Evolutionary conservation across 2,888 invertebrate species (phyloP), one percentile per base, ranked within the genome.

Genomic region (Adelognathus sp.): DNA sequence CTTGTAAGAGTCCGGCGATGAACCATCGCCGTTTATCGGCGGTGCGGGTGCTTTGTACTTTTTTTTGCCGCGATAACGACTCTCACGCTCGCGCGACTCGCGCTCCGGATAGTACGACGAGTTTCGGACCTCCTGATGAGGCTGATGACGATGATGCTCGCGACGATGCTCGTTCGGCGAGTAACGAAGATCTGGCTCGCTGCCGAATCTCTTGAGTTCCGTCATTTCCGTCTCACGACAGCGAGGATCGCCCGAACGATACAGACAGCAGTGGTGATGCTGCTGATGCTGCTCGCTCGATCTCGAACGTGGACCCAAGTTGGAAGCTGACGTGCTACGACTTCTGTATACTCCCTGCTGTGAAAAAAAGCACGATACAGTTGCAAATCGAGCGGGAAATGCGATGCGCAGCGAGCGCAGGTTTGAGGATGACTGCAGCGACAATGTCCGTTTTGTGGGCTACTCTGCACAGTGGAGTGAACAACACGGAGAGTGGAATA

Each of bases 31-130:
- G 50, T 83, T 91, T 91, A 92, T 61, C 29, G 64, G 93, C 70
- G 96, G 95, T 76, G 94, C 93, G 16, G 96, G 96, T 1, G 96
- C 96, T 92, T 95, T 94, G 88, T 96, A 96, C 91, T 96, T 96
- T 89, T 96, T 95, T 85, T 95, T 95, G 86, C 95, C 95, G 73
- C 94, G 86, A 79, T 88, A 89, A 33, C 86, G 85, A 67, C 84
- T 86, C 67, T 89, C 89, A 81, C 91, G 92, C 77, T 93, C 93
- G 86, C 92, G 92, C 60, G 92, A 90, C 27, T 91, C 90, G 46
- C 92, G 91, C 78, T 92, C 92, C 50, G 92, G 89, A 67, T 90
- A 89, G 46, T 83, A 79, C 9, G 88, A 83, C 79, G 83, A 79
- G 76, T 87, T 82, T 54, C 73, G 83, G 36, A 71, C 82, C 11